Conservation (phyloP, 2,888 invertebrate genomes). For the Ornithoptera alexandrae region DNA sequence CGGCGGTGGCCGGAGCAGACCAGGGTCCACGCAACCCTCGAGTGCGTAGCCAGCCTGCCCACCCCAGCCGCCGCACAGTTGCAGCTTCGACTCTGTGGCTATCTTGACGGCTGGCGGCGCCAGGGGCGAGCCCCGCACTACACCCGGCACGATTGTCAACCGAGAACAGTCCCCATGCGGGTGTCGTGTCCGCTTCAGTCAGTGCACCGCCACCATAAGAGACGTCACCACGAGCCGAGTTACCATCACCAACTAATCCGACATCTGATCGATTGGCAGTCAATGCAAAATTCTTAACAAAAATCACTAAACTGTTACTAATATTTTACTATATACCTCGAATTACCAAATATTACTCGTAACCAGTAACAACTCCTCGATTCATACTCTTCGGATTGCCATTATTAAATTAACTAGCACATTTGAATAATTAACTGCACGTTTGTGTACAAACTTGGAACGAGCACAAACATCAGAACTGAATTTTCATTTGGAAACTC, state of each 20-base stretch:
- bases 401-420: neutral
- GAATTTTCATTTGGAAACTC: slow-evolving; percentile 32
- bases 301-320: no score
- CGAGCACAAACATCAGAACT: slow-evolving; percentile 6
- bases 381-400: no score
- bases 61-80: slow-evolving; percentile 71
- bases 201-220: neutral
- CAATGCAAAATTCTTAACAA: no score
- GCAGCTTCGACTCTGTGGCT: slow-evolving; percentile 73
- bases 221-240: neutral
- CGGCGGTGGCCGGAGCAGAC: slow-evolving; percentile 85
- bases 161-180: slow-evolving; percentile 9
- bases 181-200: neutral
- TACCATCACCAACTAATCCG: neutral
- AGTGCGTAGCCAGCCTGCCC: slow-evolving; percentile 71
- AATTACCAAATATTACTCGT: neutral
- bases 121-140: slow-evolving; percentile 35
- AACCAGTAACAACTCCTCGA: neutral
- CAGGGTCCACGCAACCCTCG: slow-evolving; percentile 90
- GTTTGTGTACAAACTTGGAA: neutral
- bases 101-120: slow-evolving; percentile 65
- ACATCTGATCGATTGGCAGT: neutral
- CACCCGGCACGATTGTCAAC: slow-evolving; percentile 26
- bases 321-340: neutral
- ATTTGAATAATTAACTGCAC: neutral